phyloP scores from a whole-genome alignment of 1,140 invertebrate genomes.

The Lepidurus couesii region DNA sequence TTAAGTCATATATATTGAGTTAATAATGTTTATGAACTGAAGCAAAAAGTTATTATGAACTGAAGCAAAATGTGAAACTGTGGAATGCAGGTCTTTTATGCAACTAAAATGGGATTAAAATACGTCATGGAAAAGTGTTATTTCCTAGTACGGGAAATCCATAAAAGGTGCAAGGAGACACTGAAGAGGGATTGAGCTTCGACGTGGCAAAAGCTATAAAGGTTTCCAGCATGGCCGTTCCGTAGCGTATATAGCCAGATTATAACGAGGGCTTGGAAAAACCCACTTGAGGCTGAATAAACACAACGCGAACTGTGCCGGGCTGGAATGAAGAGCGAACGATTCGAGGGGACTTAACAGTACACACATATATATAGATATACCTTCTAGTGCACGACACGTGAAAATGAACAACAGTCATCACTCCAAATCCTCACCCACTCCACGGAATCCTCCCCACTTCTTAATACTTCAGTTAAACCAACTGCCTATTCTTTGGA shows the following conservation, averaged over 20 bases:
- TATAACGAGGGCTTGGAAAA: conserved; percentile 17
- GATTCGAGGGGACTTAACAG: conserved; percentile 15
- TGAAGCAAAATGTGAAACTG: too few relatives aligned
- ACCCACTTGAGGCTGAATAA: conserved; percentile 21
- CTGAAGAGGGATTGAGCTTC: background rate
- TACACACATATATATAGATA: background rate
- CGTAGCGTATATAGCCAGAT: background rate
- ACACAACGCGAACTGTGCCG: conserved; percentile 8
- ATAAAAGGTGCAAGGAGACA: background rate
- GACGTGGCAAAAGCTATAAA: background rate
- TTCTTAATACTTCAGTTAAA: conserved; percentile 13
- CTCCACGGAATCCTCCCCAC: conserved; percentile 5
- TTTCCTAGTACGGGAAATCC: too few relatives aligned
- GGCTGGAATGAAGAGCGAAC: conserved; percentile 4
- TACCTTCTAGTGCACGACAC: background rate
- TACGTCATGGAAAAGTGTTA: too few relatives aligned
- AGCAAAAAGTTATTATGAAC: too few relatives aligned
- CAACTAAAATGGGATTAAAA: too few relatives aligned
- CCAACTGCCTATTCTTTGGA: conserved; percentile 15
- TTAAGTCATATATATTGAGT: too few relatives aligned
- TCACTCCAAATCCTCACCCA: conserved; percentile 21
- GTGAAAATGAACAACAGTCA: conserved; percentile 19
- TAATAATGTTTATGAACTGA: too few relatives aligned
- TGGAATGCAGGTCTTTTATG: too few relatives aligned
- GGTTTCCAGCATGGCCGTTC: background rate